Evolutionary conservation across 2,797 vertebrate species (phyloP).

Genomic region (Lithobates sylvaticus): DNA sequence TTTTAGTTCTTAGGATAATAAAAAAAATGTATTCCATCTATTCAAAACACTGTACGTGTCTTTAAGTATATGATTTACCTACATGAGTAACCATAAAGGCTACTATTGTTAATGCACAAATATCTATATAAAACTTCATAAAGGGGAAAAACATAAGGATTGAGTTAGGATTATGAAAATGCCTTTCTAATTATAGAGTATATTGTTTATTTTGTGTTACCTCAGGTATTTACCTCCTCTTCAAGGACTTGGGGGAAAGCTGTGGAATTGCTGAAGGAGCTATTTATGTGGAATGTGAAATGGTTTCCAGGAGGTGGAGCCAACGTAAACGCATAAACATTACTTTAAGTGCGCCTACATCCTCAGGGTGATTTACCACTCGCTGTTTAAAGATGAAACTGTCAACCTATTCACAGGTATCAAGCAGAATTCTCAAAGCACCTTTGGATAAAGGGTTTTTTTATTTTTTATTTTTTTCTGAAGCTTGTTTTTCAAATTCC

Average conservation of each 20-base stretch:
- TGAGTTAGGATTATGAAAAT: neutral
- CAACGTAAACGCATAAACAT: slow-evolving; percentile 24
- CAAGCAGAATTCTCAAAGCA: neutral
- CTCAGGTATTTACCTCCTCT: slow-evolving; percentile 18
- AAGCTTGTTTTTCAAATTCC: slow-evolving; percentile 33
- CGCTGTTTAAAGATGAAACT: slow-evolving; percentile 29
- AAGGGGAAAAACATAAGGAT: neutral
- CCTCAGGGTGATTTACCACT: slow-evolving; percentile 27
- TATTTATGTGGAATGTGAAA: slow-evolving; percentile 16
- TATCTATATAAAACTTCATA: neutral
- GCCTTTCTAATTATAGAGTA: neutral
- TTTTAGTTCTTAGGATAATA: too few species aligned
- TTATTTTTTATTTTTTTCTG: neutral
- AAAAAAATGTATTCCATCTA: too few species aligned
- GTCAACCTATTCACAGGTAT: slow-evolving; percentile 39
- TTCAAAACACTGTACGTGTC: too few species aligned
- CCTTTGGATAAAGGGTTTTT: neutral
- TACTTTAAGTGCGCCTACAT: slow-evolving; percentile 29
- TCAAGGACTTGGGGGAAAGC: slow-evolving; percentile 15
- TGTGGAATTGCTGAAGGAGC: slow-evolving; percentile 15
- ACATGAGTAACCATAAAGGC: too few species aligned
- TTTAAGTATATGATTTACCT: too few species aligned
- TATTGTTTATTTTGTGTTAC: slow-evolving; percentile 16
- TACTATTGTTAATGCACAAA: neutral
- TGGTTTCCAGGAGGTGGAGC: slow-evolving; percentile 6